These are phyloP conservation scores for Geopemphigus sp. DNA, from an alignment of 1,140 invertebrate genomes.

Conservation along the genomic window DNA sequence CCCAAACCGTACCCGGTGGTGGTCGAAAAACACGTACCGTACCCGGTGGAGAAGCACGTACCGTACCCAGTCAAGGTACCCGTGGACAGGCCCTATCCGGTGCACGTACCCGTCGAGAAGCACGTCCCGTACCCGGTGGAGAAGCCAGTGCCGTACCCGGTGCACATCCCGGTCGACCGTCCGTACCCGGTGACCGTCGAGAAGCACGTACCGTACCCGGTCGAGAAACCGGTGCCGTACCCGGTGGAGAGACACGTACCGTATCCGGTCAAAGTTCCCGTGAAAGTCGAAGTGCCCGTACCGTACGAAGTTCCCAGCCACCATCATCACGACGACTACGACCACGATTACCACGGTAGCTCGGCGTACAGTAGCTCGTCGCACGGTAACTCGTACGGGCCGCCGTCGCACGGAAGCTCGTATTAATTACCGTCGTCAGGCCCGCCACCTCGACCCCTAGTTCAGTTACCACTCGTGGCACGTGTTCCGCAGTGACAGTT, in stretches of 20 bases:
- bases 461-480: not conserved
- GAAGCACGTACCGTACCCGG: conserved; percentile 57
- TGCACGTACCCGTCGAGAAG: conserved; percentile 65
- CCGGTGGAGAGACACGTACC: conserved; percentile 59
- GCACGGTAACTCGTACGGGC: not conserved
- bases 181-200: conserved; percentile 65
- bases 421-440: not conserved
- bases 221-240: conserved; percentile 57
- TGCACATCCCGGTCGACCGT: conserved; percentile 68
- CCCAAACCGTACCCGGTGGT: conserved; percentile 59
- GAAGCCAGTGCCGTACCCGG: conserved; percentile 62
- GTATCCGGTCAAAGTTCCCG: conserved; percentile 62
- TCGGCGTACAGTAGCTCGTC: not conserved
- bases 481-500: no score
- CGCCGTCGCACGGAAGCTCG: not conserved
- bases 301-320: conserved; percentile 70
- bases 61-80: conserved; percentile 71
- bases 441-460: not conserved
- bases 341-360: not conserved
- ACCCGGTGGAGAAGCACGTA: conserved; percentile 55
- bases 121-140: conserved; percentile 57
- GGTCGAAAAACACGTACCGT: conserved; percentile 61
- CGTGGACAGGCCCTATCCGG: conserved; percentile 66
- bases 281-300: conserved; percentile 57
- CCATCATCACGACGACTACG: conserved; percentile 53